Evolutionary conservation across 1,140 invertebrate species (phyloP), one percentile per base, ranked within the genome.

Genomic region (Batillaria attramentaria): DNA sequence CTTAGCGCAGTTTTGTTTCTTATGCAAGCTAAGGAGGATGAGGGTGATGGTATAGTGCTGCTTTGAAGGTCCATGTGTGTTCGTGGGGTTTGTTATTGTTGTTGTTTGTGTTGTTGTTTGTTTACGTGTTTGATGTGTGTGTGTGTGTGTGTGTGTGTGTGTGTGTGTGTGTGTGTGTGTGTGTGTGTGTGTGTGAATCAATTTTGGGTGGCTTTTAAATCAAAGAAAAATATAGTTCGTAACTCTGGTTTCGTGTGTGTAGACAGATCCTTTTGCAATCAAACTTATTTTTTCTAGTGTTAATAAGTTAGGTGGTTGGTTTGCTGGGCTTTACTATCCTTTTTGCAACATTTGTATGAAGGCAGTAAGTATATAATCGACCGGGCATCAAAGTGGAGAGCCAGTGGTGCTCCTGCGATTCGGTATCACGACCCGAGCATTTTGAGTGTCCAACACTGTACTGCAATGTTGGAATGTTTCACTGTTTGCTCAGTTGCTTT

Each of bases 121-220:
- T 20, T 1, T 62, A 31, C 10, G 33, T 62, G n/a, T n/a, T 0
- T 62, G 57, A 1, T 1, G n/a, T 10, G 24, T 54, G n/a, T 54
- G 46, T 54, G n/a, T n/a, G 46, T 54, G 46, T 54, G 46, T 54
- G 46, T 54, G n/a, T 54, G 46, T n/a, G n/a, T 54, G 46, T 54
- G 46, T 54, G 46, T 54, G 46, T 54, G 46, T 54, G 46, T 54
- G 46, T 54, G 46, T 54, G 46, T 54, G 2, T 54, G 46, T 54
- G 46, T 54, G 46, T 54, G 46, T 54, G 46, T 54, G 46, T 54
- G 46, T 54, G 46, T 54, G 46, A 18, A n/a, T 54, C 16, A 18
- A 1, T 16, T 54, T 16, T 54, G 46, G 16, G 46, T 54, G 46
- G 16, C n/a, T n/a, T 18, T 54, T 54, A 54, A 16, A 66, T 16